These are phyloP conservation scores for Brachymystax lenok DNA, from an alignment of 2,797 vertebrate species.

Conservation along the genomic window DNA sequence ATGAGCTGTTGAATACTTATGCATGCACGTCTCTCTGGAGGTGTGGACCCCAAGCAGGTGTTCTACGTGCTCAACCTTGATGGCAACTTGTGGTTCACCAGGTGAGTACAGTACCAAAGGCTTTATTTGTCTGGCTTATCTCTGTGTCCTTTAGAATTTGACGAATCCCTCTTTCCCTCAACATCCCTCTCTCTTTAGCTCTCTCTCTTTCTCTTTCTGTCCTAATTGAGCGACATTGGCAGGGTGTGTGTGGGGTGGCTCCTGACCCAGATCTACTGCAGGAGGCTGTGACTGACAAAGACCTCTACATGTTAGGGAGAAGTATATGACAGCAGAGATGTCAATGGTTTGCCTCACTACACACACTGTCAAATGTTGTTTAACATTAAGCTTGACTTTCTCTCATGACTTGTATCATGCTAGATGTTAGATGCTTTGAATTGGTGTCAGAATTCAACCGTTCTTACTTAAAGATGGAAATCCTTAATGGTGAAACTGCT, in stretches of 20 bases:
- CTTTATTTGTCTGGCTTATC: too few species aligned
- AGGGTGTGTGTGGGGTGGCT: conserved; percentile 80
- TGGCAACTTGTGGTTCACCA: conserved; percentile 85
- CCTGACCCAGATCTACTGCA: conserved; percentile 79
- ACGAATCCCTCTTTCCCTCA: too few species aligned
- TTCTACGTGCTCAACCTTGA: conserved; percentile 93
- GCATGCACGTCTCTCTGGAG: conserved; percentile 33
- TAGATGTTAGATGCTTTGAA: too few species aligned
- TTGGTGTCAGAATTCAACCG: too few species aligned
- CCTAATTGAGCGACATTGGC: conserved; percentile 81
- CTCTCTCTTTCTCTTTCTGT: too few species aligned
- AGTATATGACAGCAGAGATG: not conserved
- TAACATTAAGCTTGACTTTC: too few species aligned
- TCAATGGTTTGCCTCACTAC: too few species aligned
- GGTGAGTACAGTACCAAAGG: conserved; percentile 52
- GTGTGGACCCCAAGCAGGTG: conserved; percentile 78
- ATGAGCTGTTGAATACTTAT: not conserved
- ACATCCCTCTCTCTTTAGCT: not conserved
- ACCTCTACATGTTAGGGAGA: conserved; percentile 89
- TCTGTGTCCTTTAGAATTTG: not conserved
- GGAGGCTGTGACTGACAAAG: conserved; percentile 80
- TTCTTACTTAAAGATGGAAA: too few species aligned
- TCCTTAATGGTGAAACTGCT: too few species aligned
- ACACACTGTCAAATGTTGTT: too few species aligned
- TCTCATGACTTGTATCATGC: too few species aligned